Conservation (phyloP, 2,797 vertebrate species). For the Pantherophis vulpinus region DNA sequence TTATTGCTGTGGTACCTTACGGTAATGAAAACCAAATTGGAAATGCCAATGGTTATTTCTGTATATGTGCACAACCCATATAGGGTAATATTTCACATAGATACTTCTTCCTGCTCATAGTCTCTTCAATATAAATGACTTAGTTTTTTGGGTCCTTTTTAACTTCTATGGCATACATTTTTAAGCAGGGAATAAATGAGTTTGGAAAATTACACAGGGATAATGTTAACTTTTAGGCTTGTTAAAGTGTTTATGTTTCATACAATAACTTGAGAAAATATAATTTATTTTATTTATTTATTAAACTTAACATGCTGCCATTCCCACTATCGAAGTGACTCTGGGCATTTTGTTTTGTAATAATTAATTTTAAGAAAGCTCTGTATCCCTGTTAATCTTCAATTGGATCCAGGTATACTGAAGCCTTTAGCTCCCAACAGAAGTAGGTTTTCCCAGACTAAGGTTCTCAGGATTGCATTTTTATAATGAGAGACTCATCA, state of each 20-base stretch:
- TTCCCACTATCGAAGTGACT: not conserved
- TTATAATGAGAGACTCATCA: not conserved
- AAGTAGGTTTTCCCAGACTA: not conserved
- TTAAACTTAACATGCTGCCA: not conserved
- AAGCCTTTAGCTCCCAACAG: not conserved
- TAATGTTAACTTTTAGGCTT: not conserved
- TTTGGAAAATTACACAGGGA: not conserved
- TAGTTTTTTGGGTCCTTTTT: conserved; percentile 52
- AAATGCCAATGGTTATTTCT: conserved; percentile 55
- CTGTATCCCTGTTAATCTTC: not conserved
- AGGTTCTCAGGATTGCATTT: not conserved
- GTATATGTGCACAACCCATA: conserved; percentile 57
- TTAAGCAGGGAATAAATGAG: conserved; percentile 15
- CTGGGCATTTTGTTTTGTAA: not conserved
- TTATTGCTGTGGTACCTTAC: conserved; percentile 53
- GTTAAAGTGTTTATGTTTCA: not conserved
- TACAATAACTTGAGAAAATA: not conserved
- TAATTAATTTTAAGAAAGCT: accelerated
- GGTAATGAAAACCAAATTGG: conserved; percentile 49
- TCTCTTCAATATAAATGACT: not conserved
- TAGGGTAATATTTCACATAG: conserved; percentile 39
- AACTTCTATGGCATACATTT: conserved; percentile 44
- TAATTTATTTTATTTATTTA: not conserved
- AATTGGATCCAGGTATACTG: not conserved
- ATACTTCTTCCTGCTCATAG: conserved; percentile 50